phyloP scores from a whole-genome alignment of 2,113 vertebrate species.

The Oryzias javanicus region DNA sequence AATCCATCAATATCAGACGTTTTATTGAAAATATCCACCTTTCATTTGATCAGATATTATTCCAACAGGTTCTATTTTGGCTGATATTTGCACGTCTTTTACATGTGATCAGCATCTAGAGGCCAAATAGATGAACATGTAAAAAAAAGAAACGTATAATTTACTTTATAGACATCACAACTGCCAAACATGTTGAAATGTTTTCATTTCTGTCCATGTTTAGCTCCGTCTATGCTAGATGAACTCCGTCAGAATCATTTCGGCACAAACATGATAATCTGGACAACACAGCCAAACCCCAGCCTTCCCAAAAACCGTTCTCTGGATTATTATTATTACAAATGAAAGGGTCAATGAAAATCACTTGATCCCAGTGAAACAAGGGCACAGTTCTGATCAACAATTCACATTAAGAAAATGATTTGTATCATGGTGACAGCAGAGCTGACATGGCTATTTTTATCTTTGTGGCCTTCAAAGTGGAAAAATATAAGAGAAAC shows the following conservation, averaged over 20 bases:
- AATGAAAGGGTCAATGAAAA: slow-evolving; percentile 21
- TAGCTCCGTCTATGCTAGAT: slow-evolving; percentile 66
- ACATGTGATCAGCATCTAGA: too few relatives aligned
- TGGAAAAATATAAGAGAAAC: slow-evolving; percentile 71
- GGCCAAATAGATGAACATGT: slow-evolving; percentile 93
- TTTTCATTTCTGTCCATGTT: slow-evolving; percentile 58
- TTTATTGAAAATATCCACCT: too few relatives aligned
- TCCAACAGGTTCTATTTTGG: too few relatives aligned
- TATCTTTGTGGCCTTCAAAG: slow-evolving; percentile 63
- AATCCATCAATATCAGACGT: too few relatives aligned
- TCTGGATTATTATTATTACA: too few relatives aligned
- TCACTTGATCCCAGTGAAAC: slow-evolving; percentile 26
- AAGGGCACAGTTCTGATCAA: slow-evolving; percentile 1
- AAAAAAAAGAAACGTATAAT: slow-evolving; percentile 86
- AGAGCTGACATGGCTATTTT: slow-evolving; percentile 79
- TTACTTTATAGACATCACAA: slow-evolving; percentile 82
- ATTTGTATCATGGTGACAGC: slow-evolving; percentile 69
- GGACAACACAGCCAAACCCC: slow-evolving; percentile 63
- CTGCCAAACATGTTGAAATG: slow-evolving; percentile 63
- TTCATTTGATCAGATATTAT: too few relatives aligned
- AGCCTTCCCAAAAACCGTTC: too few relatives aligned
- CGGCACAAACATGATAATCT: slow-evolving; percentile 54
- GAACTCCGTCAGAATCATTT: slow-evolving; percentile 55
- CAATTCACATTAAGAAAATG: slow-evolving; percentile 20
- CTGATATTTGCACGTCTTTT: too few relatives aligned